Evolutionary conservation across 2,113 vertebrate species (phyloP).

Genomic region (Plotosus lineatus): DNA sequence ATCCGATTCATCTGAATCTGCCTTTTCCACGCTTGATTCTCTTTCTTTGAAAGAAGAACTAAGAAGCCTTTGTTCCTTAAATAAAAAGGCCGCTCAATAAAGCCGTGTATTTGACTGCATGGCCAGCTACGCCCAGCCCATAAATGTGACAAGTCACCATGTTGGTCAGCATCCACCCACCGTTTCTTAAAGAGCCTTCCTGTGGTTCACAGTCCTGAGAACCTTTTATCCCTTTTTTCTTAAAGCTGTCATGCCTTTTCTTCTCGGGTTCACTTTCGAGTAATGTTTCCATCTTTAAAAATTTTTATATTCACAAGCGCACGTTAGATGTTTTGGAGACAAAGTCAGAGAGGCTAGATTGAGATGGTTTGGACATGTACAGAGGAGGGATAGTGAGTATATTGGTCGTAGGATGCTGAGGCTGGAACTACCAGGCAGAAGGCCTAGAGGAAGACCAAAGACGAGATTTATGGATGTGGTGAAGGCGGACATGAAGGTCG

Average conservation of each 20-base stretch:
- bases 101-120: background rate
- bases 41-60: background rate
- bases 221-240: background rate
- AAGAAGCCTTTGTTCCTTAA: conserved; percentile 21
- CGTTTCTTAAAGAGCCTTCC: background rate
- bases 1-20: background rate
- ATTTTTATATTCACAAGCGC: too few species aligned
- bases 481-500: too few species aligned
- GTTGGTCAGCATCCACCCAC: background rate
- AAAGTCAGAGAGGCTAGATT: too few species aligned
- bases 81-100: conserved; percentile 9
- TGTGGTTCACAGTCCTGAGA: conserved; percentile 27
- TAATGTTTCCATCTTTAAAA: background rate
- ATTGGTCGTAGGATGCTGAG: too few species aligned
- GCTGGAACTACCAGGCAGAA: too few species aligned
- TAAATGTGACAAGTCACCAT: conserved; percentile 15
- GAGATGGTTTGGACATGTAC: too few species aligned
- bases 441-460: too few species aligned
- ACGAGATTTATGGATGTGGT: too few species aligned
- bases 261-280: background rate
- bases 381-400: too few species aligned
- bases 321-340: too few species aligned
- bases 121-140: conserved; percentile 19
- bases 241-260: background rate
- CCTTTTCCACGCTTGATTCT: background rate